phyloP scores from a whole-genome alignment of 2,113 vertebrate species.

The Thunnus thynnus region DNA sequence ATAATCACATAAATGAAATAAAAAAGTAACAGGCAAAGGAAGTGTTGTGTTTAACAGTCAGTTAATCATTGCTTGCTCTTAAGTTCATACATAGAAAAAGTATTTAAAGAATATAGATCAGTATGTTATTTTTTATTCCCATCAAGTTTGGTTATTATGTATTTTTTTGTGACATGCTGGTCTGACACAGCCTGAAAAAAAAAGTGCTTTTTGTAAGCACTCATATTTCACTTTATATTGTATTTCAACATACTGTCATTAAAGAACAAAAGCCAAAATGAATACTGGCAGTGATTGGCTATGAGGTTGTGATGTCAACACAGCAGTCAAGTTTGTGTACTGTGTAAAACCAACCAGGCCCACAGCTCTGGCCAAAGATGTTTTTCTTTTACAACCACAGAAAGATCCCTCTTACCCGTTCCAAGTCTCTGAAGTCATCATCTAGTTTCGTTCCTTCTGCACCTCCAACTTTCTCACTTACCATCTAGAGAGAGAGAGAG shows the following conservation, averaged over 20 bases:
- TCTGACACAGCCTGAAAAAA: too few relatives aligned
- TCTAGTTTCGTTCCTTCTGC: conserved; percentile 98
- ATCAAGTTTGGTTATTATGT: too few relatives aligned
- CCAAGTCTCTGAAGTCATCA: conserved; percentile 97
- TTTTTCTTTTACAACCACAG: conserved; percentile 11
- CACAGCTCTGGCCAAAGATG: neutral
- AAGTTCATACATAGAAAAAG: neutral
- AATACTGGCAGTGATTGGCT: too few relatives aligned
- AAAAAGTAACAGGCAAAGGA: neutral
- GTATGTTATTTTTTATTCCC: too few relatives aligned
- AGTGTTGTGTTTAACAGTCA: neutral
- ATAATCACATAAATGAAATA: neutral
- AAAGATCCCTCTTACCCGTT: conserved; percentile 86
- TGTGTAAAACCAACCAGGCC: neutral
- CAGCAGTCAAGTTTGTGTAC: neutral
- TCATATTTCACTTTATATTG: too few relatives aligned
- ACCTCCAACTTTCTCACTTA: conserved; percentile 97
- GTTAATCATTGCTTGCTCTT: neutral
- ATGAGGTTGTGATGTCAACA: too few relatives aligned
- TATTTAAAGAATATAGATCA: too few relatives aligned
- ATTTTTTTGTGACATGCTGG: too few relatives aligned
- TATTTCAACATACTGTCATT: too few relatives aligned
- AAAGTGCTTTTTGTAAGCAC: too few relatives aligned
- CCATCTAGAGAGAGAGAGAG: conserved; percentile 85
- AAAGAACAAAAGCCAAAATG: neutral